These are phyloP conservation scores for Aix galericulata DNA, from an alignment of 2,113 vertebrate genomes.

Conservation along the genomic window DNA sequence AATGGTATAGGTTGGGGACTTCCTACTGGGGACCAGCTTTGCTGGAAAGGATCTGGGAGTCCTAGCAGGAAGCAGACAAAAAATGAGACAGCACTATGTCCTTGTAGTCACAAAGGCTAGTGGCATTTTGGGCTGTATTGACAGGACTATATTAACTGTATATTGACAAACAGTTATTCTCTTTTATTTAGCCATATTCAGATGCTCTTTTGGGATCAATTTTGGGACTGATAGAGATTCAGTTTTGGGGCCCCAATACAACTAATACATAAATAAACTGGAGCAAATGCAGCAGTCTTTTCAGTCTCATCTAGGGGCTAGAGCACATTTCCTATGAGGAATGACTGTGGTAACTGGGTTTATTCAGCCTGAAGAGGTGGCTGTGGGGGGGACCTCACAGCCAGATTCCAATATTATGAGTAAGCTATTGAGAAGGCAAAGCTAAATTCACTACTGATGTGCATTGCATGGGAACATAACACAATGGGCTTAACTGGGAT, in stretches of 20 bases:
- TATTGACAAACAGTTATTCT: not conserved
- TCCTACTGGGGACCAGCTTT: not conserved
- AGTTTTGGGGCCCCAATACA: not conserved
- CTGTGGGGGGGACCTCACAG: not conserved
- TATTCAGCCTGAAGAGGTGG: not conserved
- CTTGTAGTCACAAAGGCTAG: not conserved
- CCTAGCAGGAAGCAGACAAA: not conserved
- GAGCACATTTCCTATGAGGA: not conserved
- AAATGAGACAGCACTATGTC: not conserved
- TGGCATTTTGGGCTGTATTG: not conserved
- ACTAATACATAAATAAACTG: not conserved
- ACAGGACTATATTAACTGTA: not conserved
- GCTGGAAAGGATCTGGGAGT: not conserved
- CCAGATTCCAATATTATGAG: not conserved
- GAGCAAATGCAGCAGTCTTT: not conserved
- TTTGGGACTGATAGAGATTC: not conserved
- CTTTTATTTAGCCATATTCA: not conserved
- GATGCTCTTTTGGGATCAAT: not conserved
- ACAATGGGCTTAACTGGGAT: not conserved
- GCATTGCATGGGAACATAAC: not conserved
- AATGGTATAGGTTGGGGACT: not conserved
- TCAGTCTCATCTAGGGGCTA: not conserved
- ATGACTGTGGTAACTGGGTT: not conserved
- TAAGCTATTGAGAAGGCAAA: not conserved
- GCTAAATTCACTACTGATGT: not conserved